Evolutionary conservation across 2,888 invertebrate genomes (phyloP), one percentile per base, ranked within the genome.

Genomic region (Drosophila neonasuta): DNA sequence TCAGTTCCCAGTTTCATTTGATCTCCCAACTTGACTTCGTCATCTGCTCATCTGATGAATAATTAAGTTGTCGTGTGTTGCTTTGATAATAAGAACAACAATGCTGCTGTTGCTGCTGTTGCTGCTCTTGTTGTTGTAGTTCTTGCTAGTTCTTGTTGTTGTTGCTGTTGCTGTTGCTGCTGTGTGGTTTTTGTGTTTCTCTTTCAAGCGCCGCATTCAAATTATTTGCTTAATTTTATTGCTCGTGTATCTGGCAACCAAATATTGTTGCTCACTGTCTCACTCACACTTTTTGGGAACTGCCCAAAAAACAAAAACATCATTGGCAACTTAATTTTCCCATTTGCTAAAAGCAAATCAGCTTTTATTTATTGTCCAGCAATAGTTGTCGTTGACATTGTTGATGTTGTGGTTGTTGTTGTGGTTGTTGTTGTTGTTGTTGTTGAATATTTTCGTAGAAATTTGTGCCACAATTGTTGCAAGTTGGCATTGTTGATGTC

Each of bases 1-100:
- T 42, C 42, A 48, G 34, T 8, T 52, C n/a, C 48, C 54, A 60
- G 63, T 54, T 52, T 48, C 44, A 56, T 54, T 49, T 48, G 36
- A 51, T 54, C 73, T 57, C 11, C 15, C 58, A 34, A 44, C 52
- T 56, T 44, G 59, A 49, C 56, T 44, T 68, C 61, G 57, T 67
- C 74, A 70, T 71, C 44, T 67, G 63, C 45, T 71, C 57, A 70
- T 61, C 52, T 74, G 29, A 67, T 80, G 79, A 80, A 80, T 84
- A 81, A 81, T 84, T 79, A 81, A 81, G 81, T 81, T 81, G 81
- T 81, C 81, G 77, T 74, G 76, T 74, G 63, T 77, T 59, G 71
- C 72, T 72, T 68, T 71, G 64, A 73, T 75, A 75, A 61, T 80
- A 58, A 70, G 56, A 51, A 64, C 57, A 61, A 57, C 56, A 48